Conservation (phyloP, 2,797 vertebrate genomes). For the Lepilemur ruficaudatus region DNA sequence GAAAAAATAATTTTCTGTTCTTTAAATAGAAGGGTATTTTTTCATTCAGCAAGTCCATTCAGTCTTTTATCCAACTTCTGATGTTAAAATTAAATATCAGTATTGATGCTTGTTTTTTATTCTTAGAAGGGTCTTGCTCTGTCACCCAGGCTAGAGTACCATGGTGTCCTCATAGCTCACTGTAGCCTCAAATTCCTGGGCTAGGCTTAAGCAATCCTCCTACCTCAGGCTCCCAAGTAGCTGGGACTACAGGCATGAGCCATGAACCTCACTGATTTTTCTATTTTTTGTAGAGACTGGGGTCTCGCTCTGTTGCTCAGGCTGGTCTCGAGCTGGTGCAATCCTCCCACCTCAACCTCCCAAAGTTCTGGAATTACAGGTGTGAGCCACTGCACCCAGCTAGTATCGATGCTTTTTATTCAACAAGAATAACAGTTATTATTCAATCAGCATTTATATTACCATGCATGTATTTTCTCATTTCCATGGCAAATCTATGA, state of each 20-base stretch:
- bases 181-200: background rate
- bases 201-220: background rate
- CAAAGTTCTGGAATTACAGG: background rate
- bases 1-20: background rate
- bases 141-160: background rate
- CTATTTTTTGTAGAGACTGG: background rate
- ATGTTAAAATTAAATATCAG: conserved; percentile 30
- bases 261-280: background rate
- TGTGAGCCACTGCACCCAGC: background rate
- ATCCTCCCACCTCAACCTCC: background rate
- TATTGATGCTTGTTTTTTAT: background rate
- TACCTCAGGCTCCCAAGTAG: background rate
- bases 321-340: background rate
- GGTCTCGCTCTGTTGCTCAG: background rate
- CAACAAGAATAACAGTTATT: background rate
- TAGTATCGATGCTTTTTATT: background rate
- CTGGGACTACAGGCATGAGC: background rate
- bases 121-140: too few species aligned
- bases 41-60: background rate
- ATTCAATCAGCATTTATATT: background rate
- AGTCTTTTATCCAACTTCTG: background rate
- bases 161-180: background rate
- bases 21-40: conserved; percentile 11
- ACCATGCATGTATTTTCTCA: background rate
- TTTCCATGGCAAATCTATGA: background rate